A percentile compares a stretch with the other conserved stretches of the same genome.
Evolutionary conservation across 2,797 vertebrate species (phyloP).

Genomic region (Gorsachius magnificus): DNA sequence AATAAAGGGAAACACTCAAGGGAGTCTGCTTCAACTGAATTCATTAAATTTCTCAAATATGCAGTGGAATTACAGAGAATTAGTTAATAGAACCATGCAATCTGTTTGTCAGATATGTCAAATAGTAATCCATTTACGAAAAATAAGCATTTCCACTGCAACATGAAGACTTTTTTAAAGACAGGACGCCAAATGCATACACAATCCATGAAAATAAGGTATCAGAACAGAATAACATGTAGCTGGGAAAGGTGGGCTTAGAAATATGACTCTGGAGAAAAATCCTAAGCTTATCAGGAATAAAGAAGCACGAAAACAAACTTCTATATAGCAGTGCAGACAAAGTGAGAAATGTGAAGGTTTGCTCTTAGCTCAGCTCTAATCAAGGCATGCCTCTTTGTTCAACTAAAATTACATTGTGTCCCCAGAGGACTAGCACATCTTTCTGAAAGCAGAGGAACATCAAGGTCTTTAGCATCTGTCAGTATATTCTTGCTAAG

Average conservation of each 20-base stretch:
- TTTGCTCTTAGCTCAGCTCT: not conserved
- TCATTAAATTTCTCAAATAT: slow-evolving; percentile 68
- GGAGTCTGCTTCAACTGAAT: not conserved
- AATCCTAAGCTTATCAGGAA: not conserved
- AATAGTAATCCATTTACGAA: slow-evolving; percentile 40
- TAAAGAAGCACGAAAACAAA: not conserved
- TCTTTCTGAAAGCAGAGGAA: not conserved
- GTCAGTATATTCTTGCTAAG: not conserved
- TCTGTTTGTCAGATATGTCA: slow-evolving; percentile 28
- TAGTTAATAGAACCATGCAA: slow-evolving; percentile 54
- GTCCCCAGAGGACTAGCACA: not conserved
- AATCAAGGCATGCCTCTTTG: not conserved
- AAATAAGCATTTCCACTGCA: not conserved
- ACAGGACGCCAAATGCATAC: not conserved
- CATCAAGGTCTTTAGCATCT: not conserved
- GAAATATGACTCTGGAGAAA: not conserved
- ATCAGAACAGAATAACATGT: not conserved
- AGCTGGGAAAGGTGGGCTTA: not conserved
- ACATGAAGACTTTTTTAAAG: not conserved
- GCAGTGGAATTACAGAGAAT: slow-evolving; percentile 56
- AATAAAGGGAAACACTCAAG: slow-evolving; percentile 17
- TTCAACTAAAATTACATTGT: not conserved
- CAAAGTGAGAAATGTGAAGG: not conserved
- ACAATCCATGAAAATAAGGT: not conserved
- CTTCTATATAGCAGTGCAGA: not conserved